Evolutionary conservation across 2,888 invertebrate genomes (phyloP).

Genomic region (Coleophora flavipennella): DNA sequence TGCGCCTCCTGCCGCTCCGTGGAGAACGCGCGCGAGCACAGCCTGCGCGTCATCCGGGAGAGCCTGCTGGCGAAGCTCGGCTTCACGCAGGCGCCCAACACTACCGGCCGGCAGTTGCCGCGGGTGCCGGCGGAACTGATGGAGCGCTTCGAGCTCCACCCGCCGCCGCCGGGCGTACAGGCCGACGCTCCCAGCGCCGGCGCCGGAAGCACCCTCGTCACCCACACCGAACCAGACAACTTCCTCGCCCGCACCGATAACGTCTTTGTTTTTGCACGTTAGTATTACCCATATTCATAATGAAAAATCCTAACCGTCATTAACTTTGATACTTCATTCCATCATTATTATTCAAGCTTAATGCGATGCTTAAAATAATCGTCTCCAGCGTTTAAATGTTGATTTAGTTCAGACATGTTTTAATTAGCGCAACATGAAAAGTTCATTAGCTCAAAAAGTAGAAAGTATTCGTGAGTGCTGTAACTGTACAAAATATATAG

Average conservation of each 20-base stretch:
- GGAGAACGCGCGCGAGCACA: constrained; percentile 73
- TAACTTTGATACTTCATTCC: constrained; percentile 16
- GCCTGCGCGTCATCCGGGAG: constrained; percentile 75
- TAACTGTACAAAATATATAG: too few species aligned
- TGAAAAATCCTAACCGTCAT: constrained; percentile 16
- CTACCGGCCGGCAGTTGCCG: constrained; percentile 72
- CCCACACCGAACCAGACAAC: constrained; percentile 76
- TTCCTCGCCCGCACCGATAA: constrained; percentile 78
- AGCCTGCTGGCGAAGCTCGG: constrained; percentile 76
- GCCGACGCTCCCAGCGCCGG: constrained; percentile 66
- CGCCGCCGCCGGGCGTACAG: constrained; percentile 72
- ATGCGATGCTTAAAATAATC: constrained; percentile 32
- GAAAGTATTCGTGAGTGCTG: too few species aligned
- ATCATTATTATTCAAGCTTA: constrained; percentile 21
- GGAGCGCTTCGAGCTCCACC: constrained; percentile 62
- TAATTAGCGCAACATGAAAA: too few species aligned
- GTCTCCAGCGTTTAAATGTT: too few species aligned
- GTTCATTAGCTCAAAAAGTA: too few species aligned
- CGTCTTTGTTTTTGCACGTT: constrained; percentile 79
- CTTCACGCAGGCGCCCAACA: constrained; percentile 75
- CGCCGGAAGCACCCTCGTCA: constrained; percentile 54
- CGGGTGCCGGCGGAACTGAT: constrained; percentile 72
- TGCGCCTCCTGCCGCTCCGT: constrained; percentile 71
- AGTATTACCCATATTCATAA: constrained; percentile 55
- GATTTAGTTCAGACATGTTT: too few species aligned